Evolutionary conservation across 2,888 invertebrate genomes (phyloP), one percentile per base, ranked within the genome.

Genomic region (Augiades crinisus): DNA sequence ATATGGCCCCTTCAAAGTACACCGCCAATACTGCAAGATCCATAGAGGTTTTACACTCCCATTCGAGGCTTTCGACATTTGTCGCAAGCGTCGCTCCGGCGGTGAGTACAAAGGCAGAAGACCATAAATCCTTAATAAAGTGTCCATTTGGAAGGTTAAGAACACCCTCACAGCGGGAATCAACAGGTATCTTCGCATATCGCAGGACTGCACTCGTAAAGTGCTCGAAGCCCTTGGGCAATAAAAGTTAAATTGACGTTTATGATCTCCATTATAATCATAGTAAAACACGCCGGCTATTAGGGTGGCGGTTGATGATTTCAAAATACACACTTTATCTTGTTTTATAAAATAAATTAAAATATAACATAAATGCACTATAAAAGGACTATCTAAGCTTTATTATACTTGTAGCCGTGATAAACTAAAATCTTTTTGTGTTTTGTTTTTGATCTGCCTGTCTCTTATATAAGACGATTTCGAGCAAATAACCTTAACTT

Each of bases 111-210:
- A 76, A 76, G 68, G 61, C 57, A 50, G 54, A 55, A 47, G 61
- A 41, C 60, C 72, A 67, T 79, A 78, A 81, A 80, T 75, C 64
- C 57, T 68, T 78, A 79, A 83, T 76, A 75, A 76, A 81, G 72
- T 75, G 75, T 59, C 71, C 58, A 58, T 68, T 68, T 67, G 63
- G 64, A 62, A 59, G 58, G 59, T 52, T 60, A 37, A 7, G 47
- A 51, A 14, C 24, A 33, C 57, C 68, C 60, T 62, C 70, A 16
- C 75, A 60, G 75, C 74, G 62, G 71, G 73, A 57, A 22, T 40
- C 40, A 40, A 47, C 47, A 47, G 47, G 47, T 47, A 47, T 6
- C 14, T 47, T 40, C 40, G 47, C 40, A 31, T 38, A 31, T 38
- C 30, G 24, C 24, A 41, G 10, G 17, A 30, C 45, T 47, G 40